phyloP scores from a whole-genome alignment of 2,888 invertebrate species.

The Mesorhabditis spiculigera region DNA sequence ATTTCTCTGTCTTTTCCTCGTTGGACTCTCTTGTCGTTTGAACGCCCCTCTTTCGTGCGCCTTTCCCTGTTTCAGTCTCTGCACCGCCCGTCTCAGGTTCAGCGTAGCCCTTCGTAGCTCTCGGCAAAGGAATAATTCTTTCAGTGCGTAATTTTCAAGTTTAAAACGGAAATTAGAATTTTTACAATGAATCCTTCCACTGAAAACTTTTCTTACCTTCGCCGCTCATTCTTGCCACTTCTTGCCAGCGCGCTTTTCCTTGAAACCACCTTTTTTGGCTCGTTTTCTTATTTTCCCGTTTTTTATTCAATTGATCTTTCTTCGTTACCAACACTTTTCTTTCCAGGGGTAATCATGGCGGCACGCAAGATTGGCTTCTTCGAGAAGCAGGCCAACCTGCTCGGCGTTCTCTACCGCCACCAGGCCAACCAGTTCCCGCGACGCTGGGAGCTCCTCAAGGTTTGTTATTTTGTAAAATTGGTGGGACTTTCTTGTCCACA shows the following conservation, averaged over 20 bases:
- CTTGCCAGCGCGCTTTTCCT: not conserved
- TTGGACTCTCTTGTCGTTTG: too few species aligned
- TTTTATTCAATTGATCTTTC: not conserved
- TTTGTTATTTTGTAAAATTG: constrained; percentile 12
- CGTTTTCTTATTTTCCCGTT: not conserved
- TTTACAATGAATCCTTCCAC: too few species aligned
- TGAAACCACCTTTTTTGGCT: not conserved
- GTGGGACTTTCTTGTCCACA: constrained; percentile 2
- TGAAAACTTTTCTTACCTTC: too few species aligned
- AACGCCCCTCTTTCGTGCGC: too few species aligned
- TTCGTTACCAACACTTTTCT: constrained; percentile 12
- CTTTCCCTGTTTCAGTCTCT: too few species aligned
- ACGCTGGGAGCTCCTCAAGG: constrained; percentile 45
- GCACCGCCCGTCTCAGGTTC: too few species aligned
- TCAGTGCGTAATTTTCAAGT: too few species aligned
- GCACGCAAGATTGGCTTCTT: constrained; percentile 51
- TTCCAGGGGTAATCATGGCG: constrained; percentile 38
- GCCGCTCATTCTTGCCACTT: not conserved
- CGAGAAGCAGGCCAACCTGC: constrained; percentile 54
- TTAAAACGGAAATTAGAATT: too few species aligned
- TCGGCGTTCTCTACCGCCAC: constrained; percentile 55
- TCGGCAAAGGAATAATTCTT: too few species aligned
- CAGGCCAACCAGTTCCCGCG: constrained; percentile 54
- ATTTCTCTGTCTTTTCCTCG: too few species aligned
- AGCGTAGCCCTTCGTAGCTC: too few species aligned